Evolutionary conservation across 2,888 invertebrate species (phyloP).

Genomic region (Noctua fimbriata): DNA sequence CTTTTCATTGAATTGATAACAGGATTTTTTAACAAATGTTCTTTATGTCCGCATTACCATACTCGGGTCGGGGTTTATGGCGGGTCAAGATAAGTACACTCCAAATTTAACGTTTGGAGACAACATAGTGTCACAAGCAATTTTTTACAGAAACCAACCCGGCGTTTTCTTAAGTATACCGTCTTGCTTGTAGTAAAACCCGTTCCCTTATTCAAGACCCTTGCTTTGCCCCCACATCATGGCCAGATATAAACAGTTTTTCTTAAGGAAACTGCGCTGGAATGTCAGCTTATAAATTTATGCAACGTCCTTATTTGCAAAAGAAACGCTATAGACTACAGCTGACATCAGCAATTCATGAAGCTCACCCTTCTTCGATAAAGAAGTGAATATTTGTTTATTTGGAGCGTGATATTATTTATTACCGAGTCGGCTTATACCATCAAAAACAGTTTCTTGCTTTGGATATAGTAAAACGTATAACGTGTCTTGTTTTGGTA

Average conservation of each 20-base stretch:
- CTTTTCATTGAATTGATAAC: constrained; percentile 27
- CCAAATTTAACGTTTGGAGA: constrained; percentile 47
- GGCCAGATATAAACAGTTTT: constrained; percentile 69
- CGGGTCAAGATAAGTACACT: constrained; percentile 59
- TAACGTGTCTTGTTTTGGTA: constrained; percentile 12
- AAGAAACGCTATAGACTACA: constrained; percentile 77
- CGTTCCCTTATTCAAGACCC: constrained; percentile 72
- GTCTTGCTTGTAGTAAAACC: constrained; percentile 55
- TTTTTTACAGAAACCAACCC: constrained; percentile 38
- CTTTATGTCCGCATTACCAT: constrained; percentile 48
- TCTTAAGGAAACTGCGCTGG: constrained; percentile 69
- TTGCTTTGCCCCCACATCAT: constrained; percentile 65
- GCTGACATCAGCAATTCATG: constrained; percentile 86
- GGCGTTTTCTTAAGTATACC: constrained; percentile 25
- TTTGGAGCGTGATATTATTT: constrained; percentile 75
- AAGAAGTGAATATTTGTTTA: constrained; percentile 76
- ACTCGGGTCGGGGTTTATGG: constrained; percentile 42
- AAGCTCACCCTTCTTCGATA: constrained; percentile 72
- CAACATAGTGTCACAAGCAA: constrained; percentile 29
- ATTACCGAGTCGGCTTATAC: constrained; percentile 64
- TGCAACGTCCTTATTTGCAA: constrained; percentile 81
- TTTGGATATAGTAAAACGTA: constrained; percentile 7
- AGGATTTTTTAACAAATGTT: constrained; percentile 26
- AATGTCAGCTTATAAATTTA: constrained; percentile 77
- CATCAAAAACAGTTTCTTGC: constrained; percentile 63